These are phyloP conservation scores for Rhagologus leucostigma DNA, from an alignment of 2,113 vertebrate species.

Conservation along the genomic window DNA sequence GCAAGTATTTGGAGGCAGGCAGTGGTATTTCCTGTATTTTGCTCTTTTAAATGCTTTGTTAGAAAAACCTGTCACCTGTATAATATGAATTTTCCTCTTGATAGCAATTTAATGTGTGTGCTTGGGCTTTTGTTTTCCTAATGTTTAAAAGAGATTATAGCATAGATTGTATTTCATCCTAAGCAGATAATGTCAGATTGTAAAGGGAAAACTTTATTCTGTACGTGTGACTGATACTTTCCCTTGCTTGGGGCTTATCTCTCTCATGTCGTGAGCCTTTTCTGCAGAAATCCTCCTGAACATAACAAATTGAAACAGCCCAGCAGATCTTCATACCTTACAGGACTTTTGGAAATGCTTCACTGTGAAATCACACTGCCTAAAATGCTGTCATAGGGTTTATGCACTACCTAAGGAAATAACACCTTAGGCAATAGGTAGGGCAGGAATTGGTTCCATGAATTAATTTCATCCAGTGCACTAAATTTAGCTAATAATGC, in stretches of 20 bases:
- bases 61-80: neutral
- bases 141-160: neutral
- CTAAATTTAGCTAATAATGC: neutral
- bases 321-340: neutral
- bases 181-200: neutral
- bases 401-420: neutral
- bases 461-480: neutral
- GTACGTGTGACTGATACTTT: neutral
- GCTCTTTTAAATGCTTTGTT: neutral
- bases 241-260: neutral
- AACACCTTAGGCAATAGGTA: neutral
- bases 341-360: neutral
- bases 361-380: neutral
- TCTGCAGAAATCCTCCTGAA: neutral
- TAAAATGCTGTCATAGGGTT: neutral
- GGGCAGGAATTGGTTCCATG: neutral
- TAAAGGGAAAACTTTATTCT: neutral
- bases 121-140: neutral
- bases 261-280: neutral
- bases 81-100: slow-evolving; percentile 2
- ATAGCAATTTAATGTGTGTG: neutral
- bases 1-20: neutral
- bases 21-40: neutral
- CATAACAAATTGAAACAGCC: neutral
- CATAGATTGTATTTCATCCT: neutral